Conservation (phyloP, 2,888 invertebrate species). For the Rhaphigaster nebulosa region DNA sequence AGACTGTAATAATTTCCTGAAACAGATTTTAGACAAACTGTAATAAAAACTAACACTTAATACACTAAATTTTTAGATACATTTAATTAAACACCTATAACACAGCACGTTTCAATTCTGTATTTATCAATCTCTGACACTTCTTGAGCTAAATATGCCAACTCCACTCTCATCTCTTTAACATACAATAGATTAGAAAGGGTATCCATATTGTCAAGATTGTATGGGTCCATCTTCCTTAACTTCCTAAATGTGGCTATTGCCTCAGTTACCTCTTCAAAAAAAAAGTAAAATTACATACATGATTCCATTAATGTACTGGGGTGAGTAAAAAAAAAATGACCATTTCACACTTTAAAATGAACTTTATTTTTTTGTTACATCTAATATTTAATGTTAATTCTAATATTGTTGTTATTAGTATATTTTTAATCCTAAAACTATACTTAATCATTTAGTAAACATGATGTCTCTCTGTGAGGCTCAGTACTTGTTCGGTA, state of each 20-base stretch:
- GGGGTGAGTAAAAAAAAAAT: too few species aligned
- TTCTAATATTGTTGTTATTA: too few species aligned
- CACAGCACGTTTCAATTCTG: conserved; percentile 96
- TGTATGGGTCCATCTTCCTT: conserved; percentile 89
- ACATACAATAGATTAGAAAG: conserved; percentile 97
- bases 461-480: too few species aligned
- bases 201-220: conserved; percentile 95
- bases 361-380: too few species aligned
- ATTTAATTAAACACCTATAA: conserved; percentile 79
- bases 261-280: conserved; percentile 89
- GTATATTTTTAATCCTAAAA: too few species aligned
- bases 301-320: neutral
- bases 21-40: neutral
- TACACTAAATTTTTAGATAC: neutral
- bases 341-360: too few species aligned
- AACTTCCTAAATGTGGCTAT: conserved; percentile 87
- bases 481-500: too few species aligned
- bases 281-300: conserved; percentile 57
- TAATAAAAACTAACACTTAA: neutral
- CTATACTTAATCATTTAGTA: too few species aligned
- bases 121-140: conserved; percentile 97
- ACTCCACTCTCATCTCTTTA: conserved; percentile 90
- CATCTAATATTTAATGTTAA: too few species aligned
- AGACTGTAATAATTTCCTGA: conserved; percentile 97
- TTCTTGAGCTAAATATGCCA: conserved; percentile 93